A percentile compares a stretch with the other conserved stretches of the same genome.
Evolutionary conservation across 2,797 vertebrate genomes (phyloP).

Genomic region (Melopsittacus undulatus): DNA sequence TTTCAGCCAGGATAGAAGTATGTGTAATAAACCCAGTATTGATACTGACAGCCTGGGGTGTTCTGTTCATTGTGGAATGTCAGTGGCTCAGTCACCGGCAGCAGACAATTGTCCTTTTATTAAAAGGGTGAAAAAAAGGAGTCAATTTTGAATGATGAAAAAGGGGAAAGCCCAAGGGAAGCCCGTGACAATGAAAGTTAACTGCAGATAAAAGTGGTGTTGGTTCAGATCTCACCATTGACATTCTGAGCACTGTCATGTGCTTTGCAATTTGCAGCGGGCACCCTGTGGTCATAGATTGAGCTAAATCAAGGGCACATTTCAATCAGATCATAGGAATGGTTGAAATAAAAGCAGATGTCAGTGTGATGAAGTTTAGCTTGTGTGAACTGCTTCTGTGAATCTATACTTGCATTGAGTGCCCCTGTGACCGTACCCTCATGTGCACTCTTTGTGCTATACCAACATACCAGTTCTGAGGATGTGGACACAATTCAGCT

Average conservation of each 20-base stretch:
- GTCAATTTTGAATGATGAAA: slow-evolving; percentile 27
- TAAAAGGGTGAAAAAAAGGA: not conserved
- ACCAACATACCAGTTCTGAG: not conserved
- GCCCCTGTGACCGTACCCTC: fast-evolving
- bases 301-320: not conserved
- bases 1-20: not conserved
- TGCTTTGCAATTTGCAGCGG: not conserved
- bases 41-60: not conserved
- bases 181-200: slow-evolving; percentile 27
- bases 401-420: not conserved
- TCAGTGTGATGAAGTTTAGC: not conserved
- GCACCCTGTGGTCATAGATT: not conserved
- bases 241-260: not conserved
- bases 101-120: slow-evolving; percentile 17
- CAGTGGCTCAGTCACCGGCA: not conserved
- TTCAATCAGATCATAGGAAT: not conserved
- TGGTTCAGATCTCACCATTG: not conserved
- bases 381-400: not conserved
- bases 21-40: not conserved
- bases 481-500: not conserved
- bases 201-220: slow-evolving; percentile 33
- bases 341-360: not conserved
- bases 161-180: slow-evolving; percentile 45
- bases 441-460: fast-evolving
- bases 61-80: not conserved